Base-by-base conservation (phyloP, 2,888 invertebrate species). In the Baccha elongata region DNA sequence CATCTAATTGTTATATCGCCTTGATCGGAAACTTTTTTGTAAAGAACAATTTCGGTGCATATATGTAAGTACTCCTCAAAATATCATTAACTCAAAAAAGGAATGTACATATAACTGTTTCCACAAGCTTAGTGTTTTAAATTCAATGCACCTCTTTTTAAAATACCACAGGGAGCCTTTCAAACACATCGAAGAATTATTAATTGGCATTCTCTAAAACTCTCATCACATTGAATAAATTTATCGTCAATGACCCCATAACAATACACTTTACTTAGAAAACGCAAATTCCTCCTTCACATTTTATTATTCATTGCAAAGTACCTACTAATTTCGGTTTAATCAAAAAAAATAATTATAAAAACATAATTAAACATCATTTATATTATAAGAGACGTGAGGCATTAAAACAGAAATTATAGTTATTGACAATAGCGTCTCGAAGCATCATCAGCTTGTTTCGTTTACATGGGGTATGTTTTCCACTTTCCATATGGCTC, bases 381-480 rank as follows among this genome's bases (percentile, higher is more conserved):
- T 80, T 74, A 80, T 68, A n/a, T 62, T 60, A 53, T 35, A 40
- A 29, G 68, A 69, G 74, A 80, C 68, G 80, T 74, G 74, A 80
- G 48, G 74, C 64, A 80, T 74, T 74, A 80, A 67, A 60, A 37
- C n/a, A 44, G 60, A 62, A 60, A 73, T 58, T 50, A 68, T 32
- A 60, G 35, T 21, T 13, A 60, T 72, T 65, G 72, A 71, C 71
- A 78, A 55, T 26, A 78, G 50, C 65, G 8, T 60, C 78, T 52
- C 67, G 44, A 60, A 60, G 37, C 60, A 52, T 53, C 65, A 52
- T 52, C 26, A 44, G 44, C 29, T 13, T 21, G 10, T 10, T 5
- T 10, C 3, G 48, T 29, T 19, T 11, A 17, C 35, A 53, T 46
- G 64, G 55, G 32, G 23, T 37, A n/a, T 35, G 52, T 72, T 32